A percentile compares a stretch with the other conserved stretches of the same genome.
These are phyloP conservation scores for Drosophila insularis DNA, from an alignment of 1,140 invertebrate genomes.

Conservation along the genomic window DNA sequence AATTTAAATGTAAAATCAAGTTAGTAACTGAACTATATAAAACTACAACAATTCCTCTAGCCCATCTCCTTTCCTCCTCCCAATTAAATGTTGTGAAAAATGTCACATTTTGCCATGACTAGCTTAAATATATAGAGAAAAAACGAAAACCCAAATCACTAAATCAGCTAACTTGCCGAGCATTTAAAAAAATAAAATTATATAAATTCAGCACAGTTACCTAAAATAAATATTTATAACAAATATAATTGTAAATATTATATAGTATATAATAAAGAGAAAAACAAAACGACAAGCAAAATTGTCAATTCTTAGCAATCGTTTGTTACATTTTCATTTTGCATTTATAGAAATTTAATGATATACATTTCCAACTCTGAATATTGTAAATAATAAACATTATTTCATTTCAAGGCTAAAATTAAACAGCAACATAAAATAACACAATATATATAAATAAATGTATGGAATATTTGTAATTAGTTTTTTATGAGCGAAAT, in stretches of 20 bases:
- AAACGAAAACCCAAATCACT: conserved; percentile 22
- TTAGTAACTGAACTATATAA: conserved; percentile 19
- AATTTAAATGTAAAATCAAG: conserved; percentile 20
- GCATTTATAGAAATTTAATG: conserved; percentile 24
- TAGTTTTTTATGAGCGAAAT: conserved; percentile 74
- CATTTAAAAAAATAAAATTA: conserved; percentile 29
- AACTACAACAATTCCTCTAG: conserved; percentile 16
- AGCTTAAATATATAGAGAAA: conserved; percentile 28
- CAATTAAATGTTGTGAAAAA: conserved; percentile 34
- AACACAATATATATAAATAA: conserved; percentile 28
- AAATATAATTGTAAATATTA: conserved; percentile 60
- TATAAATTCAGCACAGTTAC: conserved; percentile 58
- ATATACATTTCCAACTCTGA: conserved; percentile 31
- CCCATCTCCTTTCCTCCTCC: conserved; percentile 8
- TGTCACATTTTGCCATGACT: conserved; percentile 20
- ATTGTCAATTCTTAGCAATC: conserved; percentile 42
- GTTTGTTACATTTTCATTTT: conserved; percentile 9
- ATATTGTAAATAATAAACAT: conserved; percentile 54
- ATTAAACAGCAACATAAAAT: conserved; percentile 8
- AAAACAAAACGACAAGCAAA: conserved; percentile 31
- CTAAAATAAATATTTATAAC: conserved; percentile 52
- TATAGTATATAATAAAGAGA: background rate
- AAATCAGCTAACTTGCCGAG: conserved; percentile 21
- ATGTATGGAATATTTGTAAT: conserved; percentile 68
- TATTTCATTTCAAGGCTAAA: conserved; percentile 52